A percentile compares a stretch with the other conserved stretches of the same genome.
These are phyloP conservation scores for Rynchops niger DNA, from an alignment of 2,113 vertebrate species.

Conservation along the genomic window DNA sequence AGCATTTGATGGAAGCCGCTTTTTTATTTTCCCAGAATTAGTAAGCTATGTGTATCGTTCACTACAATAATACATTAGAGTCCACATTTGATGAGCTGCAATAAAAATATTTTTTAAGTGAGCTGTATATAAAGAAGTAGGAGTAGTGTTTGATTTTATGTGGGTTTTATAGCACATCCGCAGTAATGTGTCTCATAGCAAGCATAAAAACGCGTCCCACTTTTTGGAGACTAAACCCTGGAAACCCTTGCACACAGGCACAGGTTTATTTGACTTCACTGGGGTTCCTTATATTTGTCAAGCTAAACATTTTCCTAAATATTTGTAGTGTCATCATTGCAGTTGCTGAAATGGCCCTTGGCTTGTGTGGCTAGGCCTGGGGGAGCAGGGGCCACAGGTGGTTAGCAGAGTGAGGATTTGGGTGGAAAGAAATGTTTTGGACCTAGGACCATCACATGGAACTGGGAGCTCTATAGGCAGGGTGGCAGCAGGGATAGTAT, in stretches of 20 bases:
- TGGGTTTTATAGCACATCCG: neutral
- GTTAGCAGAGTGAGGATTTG: neutral
- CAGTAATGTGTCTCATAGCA: neutral
- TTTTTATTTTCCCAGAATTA: neutral
- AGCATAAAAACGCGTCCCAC: neutral
- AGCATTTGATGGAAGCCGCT: neutral
- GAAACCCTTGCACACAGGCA: neutral
- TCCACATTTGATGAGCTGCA: neutral
- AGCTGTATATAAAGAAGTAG: neutral
- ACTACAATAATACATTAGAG: neutral
- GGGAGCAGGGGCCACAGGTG: neutral
- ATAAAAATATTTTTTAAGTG: neutral
- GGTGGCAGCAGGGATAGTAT: neutral
- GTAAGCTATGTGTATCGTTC: neutral
- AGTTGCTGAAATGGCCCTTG: neutral
- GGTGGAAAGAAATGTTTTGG: neutral
- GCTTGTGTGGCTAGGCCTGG: neutral
- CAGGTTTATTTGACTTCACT: slow-evolving; percentile 18
- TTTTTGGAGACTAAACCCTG: neutral
- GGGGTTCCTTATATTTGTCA: neutral
- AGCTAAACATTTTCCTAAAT: slow-evolving; percentile 31
- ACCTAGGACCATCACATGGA: neutral
- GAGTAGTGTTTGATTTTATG: neutral
- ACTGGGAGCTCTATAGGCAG: neutral
- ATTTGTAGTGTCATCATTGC: slow-evolving; percentile 3